Evolutionary conservation across 2,888 invertebrate species (phyloP).

Genomic region (Corbicula japonica): DNA sequence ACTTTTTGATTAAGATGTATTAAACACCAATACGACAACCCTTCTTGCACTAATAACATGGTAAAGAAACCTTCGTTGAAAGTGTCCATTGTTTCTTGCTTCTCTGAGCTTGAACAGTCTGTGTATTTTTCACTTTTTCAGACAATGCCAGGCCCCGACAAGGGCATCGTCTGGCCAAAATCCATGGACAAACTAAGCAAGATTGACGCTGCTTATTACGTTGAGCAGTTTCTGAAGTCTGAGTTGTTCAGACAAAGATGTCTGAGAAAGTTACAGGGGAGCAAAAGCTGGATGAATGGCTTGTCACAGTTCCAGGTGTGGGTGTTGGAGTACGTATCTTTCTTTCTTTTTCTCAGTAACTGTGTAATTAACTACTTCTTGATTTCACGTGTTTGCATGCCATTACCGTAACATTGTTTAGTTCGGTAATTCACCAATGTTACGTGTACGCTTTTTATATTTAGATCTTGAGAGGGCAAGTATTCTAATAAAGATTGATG

Average conservation of each 20-base stretch:
- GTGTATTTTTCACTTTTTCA: not conserved
- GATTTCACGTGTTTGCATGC: no score
- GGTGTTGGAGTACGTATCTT: conserved; percentile 27
- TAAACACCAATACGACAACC: no score
- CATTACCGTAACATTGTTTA: no score
- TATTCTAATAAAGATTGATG: no score
- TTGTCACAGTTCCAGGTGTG: conserved; percentile 25
- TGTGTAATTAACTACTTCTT: not conserved
- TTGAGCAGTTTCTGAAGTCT: conserved; percentile 29
- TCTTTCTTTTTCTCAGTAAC: not conserved
- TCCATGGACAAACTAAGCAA: not conserved
- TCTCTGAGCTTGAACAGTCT: not conserved
- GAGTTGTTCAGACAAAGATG: conserved; percentile 30
- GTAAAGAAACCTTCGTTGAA: no score
- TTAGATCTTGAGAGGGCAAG: no score
- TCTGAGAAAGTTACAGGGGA: conserved; percentile 14
- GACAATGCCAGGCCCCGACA: conserved; percentile 22
- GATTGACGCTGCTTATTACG: conserved; percentile 17
- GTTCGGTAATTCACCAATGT: no score
- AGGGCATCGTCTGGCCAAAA: conserved; percentile 32
- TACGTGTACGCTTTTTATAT: no score
- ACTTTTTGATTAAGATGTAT: no score
- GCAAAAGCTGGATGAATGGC: conserved; percentile 23
- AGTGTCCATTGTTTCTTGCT: no score
- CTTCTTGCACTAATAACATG: no score